Evolutionary conservation across 2,888 invertebrate genomes (phyloP).

Genomic region (Macropis europaea): DNA sequence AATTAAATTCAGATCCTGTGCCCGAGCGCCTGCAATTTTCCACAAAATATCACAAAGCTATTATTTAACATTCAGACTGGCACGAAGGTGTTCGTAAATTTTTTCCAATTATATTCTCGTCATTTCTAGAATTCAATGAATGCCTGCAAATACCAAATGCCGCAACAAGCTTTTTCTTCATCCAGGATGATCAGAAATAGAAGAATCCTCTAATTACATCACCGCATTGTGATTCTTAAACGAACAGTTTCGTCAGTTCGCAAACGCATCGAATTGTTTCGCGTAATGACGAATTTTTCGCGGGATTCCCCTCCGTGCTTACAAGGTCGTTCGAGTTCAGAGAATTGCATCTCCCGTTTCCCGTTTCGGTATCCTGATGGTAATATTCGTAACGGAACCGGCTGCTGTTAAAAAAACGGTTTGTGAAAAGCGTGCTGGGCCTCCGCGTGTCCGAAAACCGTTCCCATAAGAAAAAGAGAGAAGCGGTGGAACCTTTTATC

Average conservation of each 20-base stretch:
- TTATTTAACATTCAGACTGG: too few species aligned
- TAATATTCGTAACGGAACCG: constrained; percentile 58
- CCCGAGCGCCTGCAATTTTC: too few species aligned
- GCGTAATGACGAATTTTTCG: neutral
- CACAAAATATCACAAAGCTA: too few species aligned
- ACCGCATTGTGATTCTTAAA: too few species aligned
- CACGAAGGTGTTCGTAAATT: too few species aligned
- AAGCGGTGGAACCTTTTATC: constrained; percentile 43
- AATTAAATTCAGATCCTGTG: too few species aligned
- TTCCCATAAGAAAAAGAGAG: neutral
- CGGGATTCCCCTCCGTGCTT: constrained; percentile 24
- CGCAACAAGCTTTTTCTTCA: too few species aligned
- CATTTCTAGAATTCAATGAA: too few species aligned
- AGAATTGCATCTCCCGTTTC: constrained; percentile 18
- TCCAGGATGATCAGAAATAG: too few species aligned
- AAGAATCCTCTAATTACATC: too few species aligned
- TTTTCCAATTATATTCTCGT: too few species aligned
- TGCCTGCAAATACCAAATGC: too few species aligned
- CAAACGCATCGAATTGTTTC: neutral
- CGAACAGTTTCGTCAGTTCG: neutral
- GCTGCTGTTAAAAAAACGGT: constrained; percentile 30
- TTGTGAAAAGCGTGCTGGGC: neutral
- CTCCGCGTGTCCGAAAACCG: constrained; percentile 14
- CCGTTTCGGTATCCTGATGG: constrained; percentile 31
- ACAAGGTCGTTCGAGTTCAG: constrained; percentile 19